Evolutionary conservation across 2,888 invertebrate species (phyloP).

Genomic region (Hylaea fasciaria): DNA sequence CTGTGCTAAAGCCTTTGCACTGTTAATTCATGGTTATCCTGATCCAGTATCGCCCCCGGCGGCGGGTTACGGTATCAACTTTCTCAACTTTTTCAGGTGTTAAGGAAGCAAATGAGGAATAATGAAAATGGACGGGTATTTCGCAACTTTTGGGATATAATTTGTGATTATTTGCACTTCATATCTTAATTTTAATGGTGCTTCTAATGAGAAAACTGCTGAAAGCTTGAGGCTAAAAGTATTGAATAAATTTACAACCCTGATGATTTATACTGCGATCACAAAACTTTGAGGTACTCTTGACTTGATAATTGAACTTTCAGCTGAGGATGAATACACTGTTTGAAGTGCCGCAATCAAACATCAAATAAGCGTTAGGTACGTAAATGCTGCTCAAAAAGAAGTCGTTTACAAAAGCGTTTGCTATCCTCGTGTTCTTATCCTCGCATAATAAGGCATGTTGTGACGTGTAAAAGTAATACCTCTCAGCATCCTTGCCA

Average conservation of each 20-base stretch:
- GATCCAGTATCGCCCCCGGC: slow-evolving; percentile 20
- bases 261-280: neutral
- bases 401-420: too few species aligned
- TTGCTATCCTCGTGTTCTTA: too few species aligned
- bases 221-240: slow-evolving; percentile 3
- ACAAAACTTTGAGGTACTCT: neutral
- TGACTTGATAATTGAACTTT: too few species aligned
- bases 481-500: slow-evolving; percentile 1
- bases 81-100: slow-evolving; percentile 51
- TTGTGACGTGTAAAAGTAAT: slow-evolving; percentile 17
- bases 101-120: slow-evolving; percentile 36
- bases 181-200: slow-evolving; percentile 25
- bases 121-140: slow-evolving; percentile 25
- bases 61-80: slow-evolving; percentile 47
- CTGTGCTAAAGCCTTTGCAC: slow-evolving; percentile 1
- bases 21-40: slow-evolving; percentile 1
- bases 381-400: too few species aligned
- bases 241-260: neutral
- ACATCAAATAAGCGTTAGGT: too few species aligned
- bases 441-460: neutral
- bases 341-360: too few species aligned
- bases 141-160: slow-evolving; percentile 13
- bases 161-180: slow-evolving; percentile 22
- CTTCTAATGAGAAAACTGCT: slow-evolving; percentile 5
- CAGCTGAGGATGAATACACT: too few species aligned